Evolutionary conservation across 2,888 invertebrate genomes (phyloP).

Genomic region (Helleia helle): DNA sequence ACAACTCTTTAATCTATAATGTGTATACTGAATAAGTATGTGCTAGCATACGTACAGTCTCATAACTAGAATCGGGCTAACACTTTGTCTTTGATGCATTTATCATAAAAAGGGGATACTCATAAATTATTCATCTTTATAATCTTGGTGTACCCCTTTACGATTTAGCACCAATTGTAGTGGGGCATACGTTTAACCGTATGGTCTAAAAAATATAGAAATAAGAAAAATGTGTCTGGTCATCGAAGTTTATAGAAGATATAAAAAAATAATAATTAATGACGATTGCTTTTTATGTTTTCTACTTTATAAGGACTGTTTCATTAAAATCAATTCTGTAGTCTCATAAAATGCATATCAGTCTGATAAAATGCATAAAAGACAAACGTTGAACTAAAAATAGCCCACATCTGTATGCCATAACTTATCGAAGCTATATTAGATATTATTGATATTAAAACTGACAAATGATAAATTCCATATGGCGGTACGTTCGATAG

Average conservation of each 20-base stretch:
- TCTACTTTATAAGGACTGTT: too few species aligned
- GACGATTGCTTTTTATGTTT: too few species aligned
- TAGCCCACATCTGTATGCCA: background rate
- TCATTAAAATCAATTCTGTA: too few species aligned
- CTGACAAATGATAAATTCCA: slow-evolving; percentile 8
- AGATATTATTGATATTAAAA: background rate
- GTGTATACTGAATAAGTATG: slow-evolving; percentile 37
- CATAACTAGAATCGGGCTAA: background rate
- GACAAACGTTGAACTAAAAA: background rate
- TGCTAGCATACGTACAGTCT: slow-evolving; percentile 22
- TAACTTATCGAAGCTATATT: slow-evolving; percentile 1
- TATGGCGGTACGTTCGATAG: slow-evolving; percentile 1
- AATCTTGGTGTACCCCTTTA: slow-evolving; percentile 1
- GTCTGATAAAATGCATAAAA: background rate
- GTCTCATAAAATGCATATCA: too few species aligned
- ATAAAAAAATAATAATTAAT: too few species aligned
- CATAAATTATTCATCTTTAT: background rate
- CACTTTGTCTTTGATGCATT: background rate
- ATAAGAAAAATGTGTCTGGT: too few species aligned
- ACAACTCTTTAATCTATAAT: slow-evolving; percentile 52
- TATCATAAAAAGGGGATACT: background rate
- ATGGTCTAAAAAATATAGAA: too few species aligned
- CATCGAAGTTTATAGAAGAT: too few species aligned
- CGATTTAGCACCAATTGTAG: slow-evolving; percentile 6
- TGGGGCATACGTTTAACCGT: too few species aligned